Base-by-base conservation (phyloP, 2,797 vertebrate genomes). In the Cheracebus regulus region DNA sequence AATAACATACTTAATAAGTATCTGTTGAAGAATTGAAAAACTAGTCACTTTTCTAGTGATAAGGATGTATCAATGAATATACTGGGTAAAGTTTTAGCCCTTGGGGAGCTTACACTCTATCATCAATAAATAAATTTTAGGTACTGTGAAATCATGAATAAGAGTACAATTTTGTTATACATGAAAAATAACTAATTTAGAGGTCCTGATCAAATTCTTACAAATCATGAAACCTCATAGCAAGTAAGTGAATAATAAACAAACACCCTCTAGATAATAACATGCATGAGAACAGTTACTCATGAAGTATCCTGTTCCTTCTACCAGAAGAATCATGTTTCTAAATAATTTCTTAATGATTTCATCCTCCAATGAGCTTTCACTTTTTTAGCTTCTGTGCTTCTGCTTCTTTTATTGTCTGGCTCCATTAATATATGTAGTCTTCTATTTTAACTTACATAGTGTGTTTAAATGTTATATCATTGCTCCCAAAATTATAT, bases 361-460 rank as follows among this genome's bases (percentile, higher is more conserved):
- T 55, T 19, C 1, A 50, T 17, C 4, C 72, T 78, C 15, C 11
- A 26, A 30, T 46, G n/a, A 55, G 13, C 2, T 46, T 28, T 81
- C 30, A 2, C 1, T 78, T 50, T 2, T 58, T 19, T 13, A 24
- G 1, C 7, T 39, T 52, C 41, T 58, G 5, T 10, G 1, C 10
- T 39, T 52, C 41, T 50, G 7, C 10, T 58, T 5, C 36, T 20
- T 9, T 15, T 44, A 36, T 61, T n/a, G 6, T 28, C 39, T 92
- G 28, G 9, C 24, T 44, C 2, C n/a, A 80, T 4, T 85, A 64
- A 75, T 24, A 6, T 13, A 15, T 26, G 1, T 58, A 3, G 13
- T 26, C 11, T 13, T 64, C 19, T 26, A 48, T 33, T 96, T 72
- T 72, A 70, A 5, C 1, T 57, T 30, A 50, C 15, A 1, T 15